Base-by-base conservation (phyloP, 2,888 invertebrate genomes). In the Holacanthella duospinosa region DNA sequence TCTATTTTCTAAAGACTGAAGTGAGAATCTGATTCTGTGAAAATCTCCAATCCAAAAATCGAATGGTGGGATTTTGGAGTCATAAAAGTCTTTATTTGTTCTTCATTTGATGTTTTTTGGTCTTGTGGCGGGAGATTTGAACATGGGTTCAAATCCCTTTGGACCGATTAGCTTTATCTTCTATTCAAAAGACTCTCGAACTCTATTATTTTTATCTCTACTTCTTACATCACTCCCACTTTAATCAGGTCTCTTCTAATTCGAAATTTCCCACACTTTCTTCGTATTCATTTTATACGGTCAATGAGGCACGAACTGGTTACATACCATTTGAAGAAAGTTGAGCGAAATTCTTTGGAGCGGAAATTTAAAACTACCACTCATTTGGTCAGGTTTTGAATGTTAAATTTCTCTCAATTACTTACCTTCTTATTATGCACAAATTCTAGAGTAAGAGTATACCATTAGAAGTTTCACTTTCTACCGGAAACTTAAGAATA, bases 231-330 rank as follows among this genome's bases (percentile, higher is more conserved):
- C 4, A 48, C 48, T 48, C 21, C 21, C 48, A 48, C 48, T 48
- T 48, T 48, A 48, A 48, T 48, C 48, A 48, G 48, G n/a, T n/a
- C n/a, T n/a, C n/a, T n/a, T n/a, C n/a, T n/a, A n/a, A 48, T 21
- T 48, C n/a, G 48, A 16, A 48, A 48, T 48, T 48, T 4, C 48
- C 48, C n/a, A 4, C 21, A 9, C 21, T 21, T 21, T 9, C n/a
- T 21, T 21, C 48, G 4, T 48, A 9, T 48, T 48, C 19, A n/a
- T 48, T 48, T 48, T 48, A n/a, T n/a, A 48, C 48, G 48, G 48
- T 48, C 48, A 48, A 48, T 48, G 48, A 48, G 48, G 21, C 48
- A 36, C n/a, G n/a, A n/a, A n/a, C 36, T 6, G 16, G 36, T 36
- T 16, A 36, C 36, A 12, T 16, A 12, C 36, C 36, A 36, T 12